phyloP scores from a whole-genome alignment of 1,140 invertebrate genomes.

The Drosophila bocki region DNA sequence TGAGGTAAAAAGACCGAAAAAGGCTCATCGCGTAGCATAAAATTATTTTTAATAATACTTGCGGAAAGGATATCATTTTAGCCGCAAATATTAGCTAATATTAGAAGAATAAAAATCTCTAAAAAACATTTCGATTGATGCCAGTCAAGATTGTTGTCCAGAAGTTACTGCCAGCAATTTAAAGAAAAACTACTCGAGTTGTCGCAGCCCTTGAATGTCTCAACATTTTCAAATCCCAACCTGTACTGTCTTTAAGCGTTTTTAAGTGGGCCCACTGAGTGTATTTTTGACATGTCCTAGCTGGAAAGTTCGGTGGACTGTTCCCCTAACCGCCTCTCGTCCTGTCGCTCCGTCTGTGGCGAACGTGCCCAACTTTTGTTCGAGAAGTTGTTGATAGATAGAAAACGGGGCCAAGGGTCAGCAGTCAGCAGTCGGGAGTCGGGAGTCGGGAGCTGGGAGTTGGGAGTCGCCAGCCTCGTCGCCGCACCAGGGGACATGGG shows the following conservation, averaged over 20 bases:
- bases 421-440: conserved; percentile 14
- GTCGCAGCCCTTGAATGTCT: conserved; percentile 36
- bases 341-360: conserved; percentile 43
- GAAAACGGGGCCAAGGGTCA: conserved; percentile 64
- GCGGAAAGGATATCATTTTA: no score
- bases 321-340: not conserved
- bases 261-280: conserved; percentile 34
- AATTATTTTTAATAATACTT: no score
- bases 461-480: conserved; percentile 23
- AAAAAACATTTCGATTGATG: not conserved
- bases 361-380: conserved; percentile 60
- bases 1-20: no score
- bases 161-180: not conserved
- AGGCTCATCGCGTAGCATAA: no score
- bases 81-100: no score
- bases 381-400: conserved; percentile 70
- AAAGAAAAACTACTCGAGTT: conserved; percentile 19
- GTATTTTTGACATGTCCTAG: conserved; percentile 49
- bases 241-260: conserved; percentile 32
- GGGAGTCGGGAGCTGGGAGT: conserved; percentile 1
- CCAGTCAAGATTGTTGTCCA: not conserved
- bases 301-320: conserved; percentile 15
- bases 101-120: no score
- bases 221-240: conserved; percentile 30
- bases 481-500: conserved; percentile 65